These are phyloP conservation scores for Magallana gigas DNA, from an alignment of 1,140 invertebrate genomes.

Conservation along the genomic window DNA sequence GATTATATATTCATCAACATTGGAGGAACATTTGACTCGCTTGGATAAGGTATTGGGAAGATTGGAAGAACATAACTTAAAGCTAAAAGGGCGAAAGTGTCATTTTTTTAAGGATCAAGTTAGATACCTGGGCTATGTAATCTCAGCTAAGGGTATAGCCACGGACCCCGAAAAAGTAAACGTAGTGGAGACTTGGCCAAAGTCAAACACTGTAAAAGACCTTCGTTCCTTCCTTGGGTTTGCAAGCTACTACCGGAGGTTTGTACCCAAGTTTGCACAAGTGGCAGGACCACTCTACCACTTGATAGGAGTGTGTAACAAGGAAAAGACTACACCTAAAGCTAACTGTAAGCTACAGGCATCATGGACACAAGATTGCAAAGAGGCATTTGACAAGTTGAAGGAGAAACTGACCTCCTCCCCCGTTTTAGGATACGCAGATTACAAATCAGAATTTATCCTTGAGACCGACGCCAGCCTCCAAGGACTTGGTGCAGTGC, in stretches of 20 bases:
- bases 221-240: slow-evolving; percentile 66
- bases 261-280: slow-evolving; percentile 43
- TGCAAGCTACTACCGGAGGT: slow-evolving; percentile 46
- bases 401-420: slow-evolving; percentile 46
- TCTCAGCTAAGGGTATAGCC: slow-evolving; percentile 59
- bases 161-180: slow-evolving; percentile 48
- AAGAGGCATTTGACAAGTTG: slow-evolving; percentile 52
- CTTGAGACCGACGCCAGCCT: slow-evolving; percentile 65
- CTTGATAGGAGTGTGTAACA: slow-evolving; percentile 12
- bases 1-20: slow-evolving; percentile 35
- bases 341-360: not conserved
- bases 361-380: slow-evolving; percentile 45
- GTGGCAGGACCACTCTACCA: slow-evolving; percentile 47
- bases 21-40: slow-evolving; percentile 38
- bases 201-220: slow-evolving; percentile 64
- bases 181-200: slow-evolving; percentile 68
- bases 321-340: slow-evolving; percentile 14
- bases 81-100: slow-evolving; percentile 43
- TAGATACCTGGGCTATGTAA: slow-evolving; percentile 43
- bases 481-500: slow-evolving; percentile 58
- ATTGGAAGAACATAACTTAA: slow-evolving; percentile 41
- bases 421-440: slow-evolving; percentile 59
- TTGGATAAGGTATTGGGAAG: slow-evolving; percentile 31
- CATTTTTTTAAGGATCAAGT: slow-evolving; percentile 41
- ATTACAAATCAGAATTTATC: slow-evolving; percentile 58